Evolutionary conservation across 2,888 invertebrate species (phyloP).

Genomic region (Eupithecia insigniata): DNA sequence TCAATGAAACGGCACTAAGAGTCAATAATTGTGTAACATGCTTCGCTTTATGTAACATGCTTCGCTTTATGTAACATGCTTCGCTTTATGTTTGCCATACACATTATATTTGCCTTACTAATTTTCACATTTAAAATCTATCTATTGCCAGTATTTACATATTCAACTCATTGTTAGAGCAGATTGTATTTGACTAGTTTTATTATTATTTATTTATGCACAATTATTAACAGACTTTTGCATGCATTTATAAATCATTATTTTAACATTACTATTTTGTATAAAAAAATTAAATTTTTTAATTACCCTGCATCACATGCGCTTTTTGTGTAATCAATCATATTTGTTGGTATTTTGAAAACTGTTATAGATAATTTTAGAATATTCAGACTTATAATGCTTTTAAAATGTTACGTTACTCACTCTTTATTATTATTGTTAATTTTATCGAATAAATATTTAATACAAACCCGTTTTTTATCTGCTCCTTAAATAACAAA

Average conservation of each 20-base stretch:
- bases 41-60: background rate
- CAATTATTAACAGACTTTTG: background rate
- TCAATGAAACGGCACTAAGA: background rate
- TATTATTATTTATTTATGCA: background rate
- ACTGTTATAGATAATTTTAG: constrained; percentile 21
- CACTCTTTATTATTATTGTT: constrained; percentile 30
- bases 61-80: background rate
- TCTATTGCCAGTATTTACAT: background rate
- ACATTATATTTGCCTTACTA: background rate
- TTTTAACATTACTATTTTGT: background rate
- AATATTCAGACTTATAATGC: constrained; percentile 17
- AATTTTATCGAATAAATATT: constrained; percentile 27
- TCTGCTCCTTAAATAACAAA: background rate
- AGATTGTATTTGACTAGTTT: background rate
- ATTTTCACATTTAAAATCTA: background rate
- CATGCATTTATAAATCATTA: constrained; percentile 24
- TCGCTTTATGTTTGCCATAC: background rate
- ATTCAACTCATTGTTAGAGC: background rate
- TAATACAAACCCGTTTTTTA: constrained; percentile 13
- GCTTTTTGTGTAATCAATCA: constrained; percentile 10
- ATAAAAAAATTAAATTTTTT: background rate
- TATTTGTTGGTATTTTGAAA: constrained; percentile 28
- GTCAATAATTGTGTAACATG: background rate
- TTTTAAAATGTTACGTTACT: constrained; percentile 33
- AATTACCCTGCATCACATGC: background rate